Base-by-base conservation (phyloP, 2,888 invertebrate genomes). In the Cancer borealis region DNA sequence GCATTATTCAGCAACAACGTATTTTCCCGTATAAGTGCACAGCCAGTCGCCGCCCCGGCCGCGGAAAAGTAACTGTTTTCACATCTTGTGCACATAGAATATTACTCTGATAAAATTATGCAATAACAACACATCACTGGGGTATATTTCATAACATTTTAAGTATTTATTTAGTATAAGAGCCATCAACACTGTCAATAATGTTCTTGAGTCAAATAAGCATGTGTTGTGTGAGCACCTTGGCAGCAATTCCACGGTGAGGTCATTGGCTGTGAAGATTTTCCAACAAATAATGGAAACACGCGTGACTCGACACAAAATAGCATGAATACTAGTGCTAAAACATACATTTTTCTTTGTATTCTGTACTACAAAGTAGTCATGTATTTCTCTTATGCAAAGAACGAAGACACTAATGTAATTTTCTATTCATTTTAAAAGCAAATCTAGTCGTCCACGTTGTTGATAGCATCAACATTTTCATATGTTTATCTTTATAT, bases 21-120 rank as follows among this genome's bases (percentile, higher is more conserved):
- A 30, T 84, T 84, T 84, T 84, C 84, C 84, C 84, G 39, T 39
- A 84, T 84, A 84, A 84, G 84, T 39, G 84, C 84, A 84, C 84
- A 14, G 84, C 84, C 84, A 79, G 84, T 39, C 84, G 26, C 84
- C 84, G 39, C 84, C 39, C 84, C 14, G 17, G 84, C 39, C 84
- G 84, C 39, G 14, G 84, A 39, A 84, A 39, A 14, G 30, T 84
- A 39, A 84, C 84, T 39, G 84, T 84, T 84, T 12, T 39, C 84
- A n/a, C 14, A 84, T 39, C 30, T 12, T 30, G 17, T 84, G 39
- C 84, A 39, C 12, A 2, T 0, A 84, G 39, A 84, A 39, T 39
- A 39, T 14, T 39, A 84, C 84, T 84, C 39, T 17, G 84, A 30
- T 39, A 84, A 84, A 30, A 84, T 39, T 39, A 39, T 84, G n/a